Percentiles rank a stretch among this genome's conserved stretches.
phyloP scores from a whole-genome alignment of 2,888 invertebrate genomes.

The Drosophila borealis region DNA sequence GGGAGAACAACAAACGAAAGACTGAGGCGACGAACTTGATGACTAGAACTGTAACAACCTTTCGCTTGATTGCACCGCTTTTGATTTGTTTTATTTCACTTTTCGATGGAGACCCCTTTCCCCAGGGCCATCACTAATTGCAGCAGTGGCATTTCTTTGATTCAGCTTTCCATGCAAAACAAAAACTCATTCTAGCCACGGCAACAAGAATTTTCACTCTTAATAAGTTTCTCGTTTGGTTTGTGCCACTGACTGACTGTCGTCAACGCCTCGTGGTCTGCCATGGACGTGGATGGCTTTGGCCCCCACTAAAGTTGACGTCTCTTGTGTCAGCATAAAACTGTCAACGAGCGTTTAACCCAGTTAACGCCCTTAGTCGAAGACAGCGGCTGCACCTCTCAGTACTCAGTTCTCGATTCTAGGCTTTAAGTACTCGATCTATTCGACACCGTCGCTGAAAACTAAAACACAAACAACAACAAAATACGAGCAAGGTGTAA shows the following conservation, averaged over 20 bases:
- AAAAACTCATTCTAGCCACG: conserved; percentile 59
- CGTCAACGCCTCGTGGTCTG: conserved; percentile 51
- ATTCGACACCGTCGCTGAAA: conserved; percentile 53
- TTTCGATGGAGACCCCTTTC: conserved; percentile 41
- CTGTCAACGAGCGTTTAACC: conserved; percentile 77
- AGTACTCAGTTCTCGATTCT: conserved; percentile 27
- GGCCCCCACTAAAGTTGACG: conserved; percentile 26
- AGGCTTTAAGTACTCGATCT: conserved; percentile 31
- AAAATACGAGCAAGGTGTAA: conserved; percentile 64
- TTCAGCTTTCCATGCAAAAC: conserved; percentile 63
- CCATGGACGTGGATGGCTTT: conserved; percentile 16
- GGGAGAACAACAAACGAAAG: conserved; percentile 33
- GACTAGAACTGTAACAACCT: conserved; percentile 47
- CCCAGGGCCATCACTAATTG: conserved; percentile 59
- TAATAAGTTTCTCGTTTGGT: conserved; percentile 73
- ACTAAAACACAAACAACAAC: conserved; percentile 19
- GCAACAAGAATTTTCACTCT: conserved; percentile 72
- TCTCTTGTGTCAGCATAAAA: conserved; percentile 62
- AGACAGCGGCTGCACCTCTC: conserved; percentile 27
- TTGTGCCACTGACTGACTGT: conserved; percentile 76
- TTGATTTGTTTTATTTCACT: conserved; percentile 68
- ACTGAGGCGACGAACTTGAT: conserved; percentile 45
- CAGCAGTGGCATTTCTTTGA: conserved; percentile 46
- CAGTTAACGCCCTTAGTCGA: conserved; percentile 74
- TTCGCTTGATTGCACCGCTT: conserved; percentile 54